Evolutionary conservation across 2,888 invertebrate species (phyloP), one percentile per base, ranked within the genome.

Genomic region (Pachymerium ferrugineum): DNA sequence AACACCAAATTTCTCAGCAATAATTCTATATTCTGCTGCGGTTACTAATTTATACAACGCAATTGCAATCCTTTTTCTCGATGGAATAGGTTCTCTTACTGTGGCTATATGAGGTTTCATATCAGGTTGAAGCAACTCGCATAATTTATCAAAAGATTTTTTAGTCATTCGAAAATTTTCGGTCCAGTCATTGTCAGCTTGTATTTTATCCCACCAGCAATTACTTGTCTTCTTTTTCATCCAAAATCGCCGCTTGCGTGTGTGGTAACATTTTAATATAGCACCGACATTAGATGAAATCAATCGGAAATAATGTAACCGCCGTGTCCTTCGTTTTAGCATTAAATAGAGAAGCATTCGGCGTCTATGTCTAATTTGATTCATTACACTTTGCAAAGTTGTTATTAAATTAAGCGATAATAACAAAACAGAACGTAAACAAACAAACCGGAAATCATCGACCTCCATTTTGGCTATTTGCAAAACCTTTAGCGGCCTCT

Each of bases 31-130:
- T 8, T 70, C 70, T 8, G 33, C 31, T n/a, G 31, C 8, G 10
- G 30, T 70, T 1, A 16, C 70, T 10, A 70, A n/a, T 35, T 70
- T 70, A 12, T 33, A 70, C 12, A 70, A 16, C 6, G 70, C 70
- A 10, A 70, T 70, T 1, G 70, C 70, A 6, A 70, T 31, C 31
- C 70, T 5, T 19, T 70, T 70, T 1, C 31, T 14, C 12, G 31
- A 30, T 1, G 70, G 70, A 22, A 70, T 31, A 14, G 70, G 70
- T 31, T 70, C 35, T 33, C 70, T 29, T n/a, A 70, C 70, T 30
- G 70, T 22, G 14, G 31, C 8, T 31, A 16, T 22, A 4, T n/a
- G 33, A 19, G 70, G 70, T 22, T 35, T 33, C 6, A 70, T 30
- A 12, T 33, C 31, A 30, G 70, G 31, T 22, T 22, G 14, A 1